Evolutionary conservation across 2,888 invertebrate species (phyloP).

Genomic region (Odontocolon sp.): DNA sequence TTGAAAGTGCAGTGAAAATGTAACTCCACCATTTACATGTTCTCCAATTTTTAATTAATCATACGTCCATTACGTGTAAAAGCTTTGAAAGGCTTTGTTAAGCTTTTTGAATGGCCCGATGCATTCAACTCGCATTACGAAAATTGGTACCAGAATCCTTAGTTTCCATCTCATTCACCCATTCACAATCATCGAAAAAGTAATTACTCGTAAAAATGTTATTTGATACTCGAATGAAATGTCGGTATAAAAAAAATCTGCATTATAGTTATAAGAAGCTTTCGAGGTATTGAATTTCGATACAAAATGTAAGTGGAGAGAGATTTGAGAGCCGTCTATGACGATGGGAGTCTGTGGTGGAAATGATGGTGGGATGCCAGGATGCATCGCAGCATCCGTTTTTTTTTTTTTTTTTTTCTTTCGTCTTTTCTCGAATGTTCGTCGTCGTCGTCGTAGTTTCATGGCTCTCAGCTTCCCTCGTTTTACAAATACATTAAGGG

Average conservation of each 20-base stretch:
- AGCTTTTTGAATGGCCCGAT: too few relatives aligned
- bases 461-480: constrained; percentile 10
- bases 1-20: too few relatives aligned
- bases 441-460: constrained; percentile 16
- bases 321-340: neutral
- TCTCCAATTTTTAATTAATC: too few relatives aligned
- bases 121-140: constrained; percentile 6
- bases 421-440: constrained; percentile 10
- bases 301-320: constrained; percentile 27
- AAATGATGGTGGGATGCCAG: constrained; percentile 32
- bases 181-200: neutral
- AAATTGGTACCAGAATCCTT: constrained; percentile 30
- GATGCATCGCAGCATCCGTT: neutral
- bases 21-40: too few relatives aligned
- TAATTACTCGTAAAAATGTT: neutral
- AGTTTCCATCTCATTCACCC: neutral
- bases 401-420: constrained; percentile 11
- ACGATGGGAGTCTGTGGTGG: constrained; percentile 27
- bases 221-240: constrained; percentile 11
- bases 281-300: constrained; percentile 46
- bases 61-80: too few relatives aligned
- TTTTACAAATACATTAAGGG: constrained; percentile 28
- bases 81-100: constrained; percentile 19
- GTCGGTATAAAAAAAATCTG: neutral
- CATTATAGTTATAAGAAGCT: constrained; percentile 12